Percentiles rank a stretch among this genome's conserved stretches.
phyloP scores from a whole-genome alignment of 1,140 invertebrate genomes.

The Hylyphantes graminicola region DNA sequence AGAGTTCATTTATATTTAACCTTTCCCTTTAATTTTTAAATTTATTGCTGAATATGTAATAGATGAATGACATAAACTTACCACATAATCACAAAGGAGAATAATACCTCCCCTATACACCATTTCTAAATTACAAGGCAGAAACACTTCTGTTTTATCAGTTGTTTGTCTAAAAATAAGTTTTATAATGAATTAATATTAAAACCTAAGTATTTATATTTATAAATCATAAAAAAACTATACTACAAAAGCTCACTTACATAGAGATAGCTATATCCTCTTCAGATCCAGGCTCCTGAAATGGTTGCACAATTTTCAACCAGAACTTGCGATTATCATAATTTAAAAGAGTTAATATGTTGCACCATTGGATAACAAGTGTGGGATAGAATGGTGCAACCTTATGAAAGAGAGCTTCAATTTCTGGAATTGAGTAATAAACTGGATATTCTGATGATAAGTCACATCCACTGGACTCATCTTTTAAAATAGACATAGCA shows the following conservation, averaged over 20 bases:
- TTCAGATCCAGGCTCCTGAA: conserved; percentile 63
- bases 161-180: conserved; percentile 16
- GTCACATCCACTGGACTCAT: conserved; percentile 64
- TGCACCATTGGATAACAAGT: conserved; percentile 78
- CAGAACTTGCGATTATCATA: conserved; percentile 75
- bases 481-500: conserved; percentile 71
- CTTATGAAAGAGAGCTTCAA: conserved; percentile 73
- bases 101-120: conserved; percentile 73
- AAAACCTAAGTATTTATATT: neutral
- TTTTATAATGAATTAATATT: neutral
- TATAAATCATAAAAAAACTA: neutral
- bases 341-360: conserved; percentile 77
- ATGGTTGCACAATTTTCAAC: conserved; percentile 71
- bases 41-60: too few relatives aligned
- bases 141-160: conserved; percentile 7
- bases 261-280: conserved; percentile 64
- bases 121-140: conserved; percentile 71
- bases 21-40: too few relatives aligned
- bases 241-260: conserved; percentile 61
- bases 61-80: conserved; percentile 65
- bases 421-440: conserved; percentile 67
- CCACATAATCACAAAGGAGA: conserved; percentile 79
- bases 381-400: conserved; percentile 72
- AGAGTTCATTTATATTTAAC: too few relatives aligned
- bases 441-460: conserved; percentile 32